Conservation (phyloP, 2,888 invertebrate genomes). For the Zygothrica quintamaculata region DNA sequence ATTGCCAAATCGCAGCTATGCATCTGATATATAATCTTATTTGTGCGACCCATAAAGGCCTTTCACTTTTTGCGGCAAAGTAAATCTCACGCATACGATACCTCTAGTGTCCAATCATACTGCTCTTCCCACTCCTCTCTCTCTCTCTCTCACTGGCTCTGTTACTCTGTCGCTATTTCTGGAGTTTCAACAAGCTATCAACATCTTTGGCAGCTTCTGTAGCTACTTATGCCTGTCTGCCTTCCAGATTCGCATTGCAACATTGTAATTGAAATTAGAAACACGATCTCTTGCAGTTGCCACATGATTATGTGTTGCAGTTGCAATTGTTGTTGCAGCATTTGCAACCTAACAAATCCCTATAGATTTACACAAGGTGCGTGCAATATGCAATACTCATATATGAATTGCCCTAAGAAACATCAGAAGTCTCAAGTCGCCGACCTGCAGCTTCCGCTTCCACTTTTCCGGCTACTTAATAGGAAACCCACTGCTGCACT, state of each 20-base stretch:
- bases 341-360: conserved; percentile 22
- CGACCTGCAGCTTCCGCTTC: conserved; percentile 50
- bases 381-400: conserved; percentile 16
- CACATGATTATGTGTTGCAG: conserved; percentile 23
- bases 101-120: conserved; percentile 4
- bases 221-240: conserved; percentile 48
- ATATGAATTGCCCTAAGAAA: conserved; percentile 16
- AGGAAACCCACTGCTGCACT: conserved; percentile 16
- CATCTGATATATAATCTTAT: conserved; percentile 68
- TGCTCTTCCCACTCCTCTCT: conserved; percentile 8
- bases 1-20: conserved; percentile 62
- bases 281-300: conserved; percentile 43
- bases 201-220: conserved; percentile 24
- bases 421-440: conserved; percentile 22
- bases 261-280: conserved; percentile 51
- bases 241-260: conserved; percentile 43
- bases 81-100: conserved; percentile 61
- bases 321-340: conserved; percentile 24
- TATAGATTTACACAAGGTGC: conserved; percentile 31
- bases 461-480: conserved; percentile 1
- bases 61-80: conserved; percentile 69
- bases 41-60: conserved; percentile 68
- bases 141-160: conserved; percentile 9
- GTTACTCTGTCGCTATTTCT: too few species aligned
- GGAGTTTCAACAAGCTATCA: conserved; percentile 32